Base-by-base conservation (phyloP, 2,888 invertebrate species). In the Dicyrtoma fusca region DNA sequence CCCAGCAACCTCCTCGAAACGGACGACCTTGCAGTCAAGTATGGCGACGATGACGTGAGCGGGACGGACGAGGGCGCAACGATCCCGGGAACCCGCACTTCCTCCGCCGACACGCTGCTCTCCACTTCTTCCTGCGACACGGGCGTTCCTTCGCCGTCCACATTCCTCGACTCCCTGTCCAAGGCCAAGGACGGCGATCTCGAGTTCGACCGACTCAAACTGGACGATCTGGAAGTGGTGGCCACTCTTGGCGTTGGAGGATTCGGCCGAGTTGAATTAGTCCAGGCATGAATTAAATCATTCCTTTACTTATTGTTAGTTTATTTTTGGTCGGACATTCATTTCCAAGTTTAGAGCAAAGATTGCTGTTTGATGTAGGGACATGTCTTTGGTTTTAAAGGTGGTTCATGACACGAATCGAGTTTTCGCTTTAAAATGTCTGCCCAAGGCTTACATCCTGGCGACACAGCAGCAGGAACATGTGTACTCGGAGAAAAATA, bases 191-290 rank as follows among this genome's bases (percentile, higher is more conserved):
- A 85, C 76, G 76, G 82, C 83, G 82, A 83, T 42, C 82, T 82
- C 65, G 86, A 86, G 76, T 86, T 89, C 82, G 87, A 88, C 26
- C 87, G 88, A 75, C 86, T 97, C 34, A 87, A 89, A 71, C 84
- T 97, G 61, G 87, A 88, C 26, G 92, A 96, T 81, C 85, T 97
- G 78, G 91, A 91, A 81, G 88, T 90, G 74, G 86, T 94, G 19
- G 91, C 91, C 23, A 95, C 95, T 0, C 86, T 97, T 78, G 97
- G 97, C 0, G 91, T 95, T 14, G 97, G 97, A 5, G 96, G 95
- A 1, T 95, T 95, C 82, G 95, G 95, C 0, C 87, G 94, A 1
- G 95, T 95, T 0, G 94, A 93, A 82, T 85, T 94, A 74, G 91
- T 91, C 42, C 81, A 80, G 74, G 79, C 77, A 49, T 71, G 4